Conservation (phyloP, 1,140 invertebrate species). For the Drosophila micromelanica region DNA sequence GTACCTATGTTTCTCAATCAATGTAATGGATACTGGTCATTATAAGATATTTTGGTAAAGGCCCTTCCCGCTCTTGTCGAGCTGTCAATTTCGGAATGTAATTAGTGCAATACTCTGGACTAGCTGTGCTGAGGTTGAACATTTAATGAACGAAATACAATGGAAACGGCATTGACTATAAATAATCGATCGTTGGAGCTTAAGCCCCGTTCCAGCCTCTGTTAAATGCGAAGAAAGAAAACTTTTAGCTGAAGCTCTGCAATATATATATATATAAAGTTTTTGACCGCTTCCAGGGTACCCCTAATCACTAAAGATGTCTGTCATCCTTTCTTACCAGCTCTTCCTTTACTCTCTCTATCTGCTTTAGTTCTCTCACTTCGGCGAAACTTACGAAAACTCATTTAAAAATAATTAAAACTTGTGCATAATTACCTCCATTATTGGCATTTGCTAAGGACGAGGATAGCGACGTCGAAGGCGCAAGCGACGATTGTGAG, state of each 20-base stretch:
- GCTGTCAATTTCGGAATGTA: conserved; percentile 15
- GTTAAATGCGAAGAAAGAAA: conserved; percentile 57
- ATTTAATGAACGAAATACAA: conserved; percentile 51
- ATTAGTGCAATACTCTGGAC: conserved; percentile 4
- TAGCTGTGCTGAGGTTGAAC: conserved; percentile 3
- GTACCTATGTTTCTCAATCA: too few relatives aligned
- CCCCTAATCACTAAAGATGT: conserved; percentile 52
- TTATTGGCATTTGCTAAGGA: conserved; percentile 84
- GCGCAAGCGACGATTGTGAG: conserved; percentile 70
- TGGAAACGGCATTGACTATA: conserved; percentile 47
- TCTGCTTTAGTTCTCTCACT: conserved; percentile 10
- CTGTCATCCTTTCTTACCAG: conserved; percentile 27
- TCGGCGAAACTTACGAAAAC: conserved; percentile 71
- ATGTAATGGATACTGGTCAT: not conserved
- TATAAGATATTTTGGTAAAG: not conserved
- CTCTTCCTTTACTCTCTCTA: conserved; percentile 8
- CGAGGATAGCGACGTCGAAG: conserved; percentile 74
- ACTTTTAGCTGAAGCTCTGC: conserved; percentile 48
- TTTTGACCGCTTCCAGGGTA: conserved; percentile 1
- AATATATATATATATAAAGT: conserved; percentile 28
- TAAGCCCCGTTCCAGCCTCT: conserved; percentile 31
- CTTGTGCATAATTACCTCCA: conserved; percentile 84
- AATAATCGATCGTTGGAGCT: conserved; percentile 41
- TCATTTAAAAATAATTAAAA: conserved; percentile 85
- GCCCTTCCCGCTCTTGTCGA: not conserved